Percentiles rank a stretch among this genome's conserved stretches.
Conservation (phyloP, 2,888 invertebrate genomes). For the Gymnosoma rotundatum region DNA sequence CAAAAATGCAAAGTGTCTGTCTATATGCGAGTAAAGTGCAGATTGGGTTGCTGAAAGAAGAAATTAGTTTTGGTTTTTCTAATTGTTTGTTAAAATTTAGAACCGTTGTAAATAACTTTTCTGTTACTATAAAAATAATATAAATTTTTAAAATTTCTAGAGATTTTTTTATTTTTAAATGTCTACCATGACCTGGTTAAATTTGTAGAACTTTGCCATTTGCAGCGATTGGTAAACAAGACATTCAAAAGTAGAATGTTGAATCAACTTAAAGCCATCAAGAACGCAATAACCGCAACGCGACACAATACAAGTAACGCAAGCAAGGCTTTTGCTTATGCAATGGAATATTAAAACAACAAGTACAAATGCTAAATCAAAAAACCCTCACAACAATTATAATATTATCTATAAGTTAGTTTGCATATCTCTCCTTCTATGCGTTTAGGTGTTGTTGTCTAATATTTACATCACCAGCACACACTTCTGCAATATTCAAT, state of each 20-base stretch:
- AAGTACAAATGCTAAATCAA: background rate
- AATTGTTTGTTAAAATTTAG: too few relatives aligned
- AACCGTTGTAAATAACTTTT: too few relatives aligned
- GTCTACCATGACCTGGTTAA: too few relatives aligned
- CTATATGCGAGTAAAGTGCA: conserved; percentile 6
- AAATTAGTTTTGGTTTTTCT: too few relatives aligned
- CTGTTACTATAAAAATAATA: too few relatives aligned
- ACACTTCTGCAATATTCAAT: background rate
- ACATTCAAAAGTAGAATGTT: conserved; percentile 33
- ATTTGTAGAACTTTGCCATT: too few relatives aligned
- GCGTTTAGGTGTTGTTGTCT: conserved; percentile 24
- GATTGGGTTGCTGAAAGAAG: conserved; percentile 14
- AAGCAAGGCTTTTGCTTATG: background rate
- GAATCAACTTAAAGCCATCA: conserved; percentile 48
- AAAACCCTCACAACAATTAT: conserved; percentile 35
- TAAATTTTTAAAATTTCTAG: too few relatives aligned
- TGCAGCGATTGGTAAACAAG: conserved; percentile 46
- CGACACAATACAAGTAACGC: conserved; percentile 3
- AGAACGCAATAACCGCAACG: conserved; percentile 32
- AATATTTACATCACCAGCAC: conserved; percentile 39
- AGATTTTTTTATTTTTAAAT: too few relatives aligned
- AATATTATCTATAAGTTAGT: conserved; percentile 24
- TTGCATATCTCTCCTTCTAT: conserved; percentile 3
- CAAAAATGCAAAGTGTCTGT: conserved; percentile 10
- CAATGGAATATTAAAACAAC: conserved; percentile 9